phyloP scores from a whole-genome alignment of 2,888 invertebrate genomes.

The Cephalotes varians region DNA sequence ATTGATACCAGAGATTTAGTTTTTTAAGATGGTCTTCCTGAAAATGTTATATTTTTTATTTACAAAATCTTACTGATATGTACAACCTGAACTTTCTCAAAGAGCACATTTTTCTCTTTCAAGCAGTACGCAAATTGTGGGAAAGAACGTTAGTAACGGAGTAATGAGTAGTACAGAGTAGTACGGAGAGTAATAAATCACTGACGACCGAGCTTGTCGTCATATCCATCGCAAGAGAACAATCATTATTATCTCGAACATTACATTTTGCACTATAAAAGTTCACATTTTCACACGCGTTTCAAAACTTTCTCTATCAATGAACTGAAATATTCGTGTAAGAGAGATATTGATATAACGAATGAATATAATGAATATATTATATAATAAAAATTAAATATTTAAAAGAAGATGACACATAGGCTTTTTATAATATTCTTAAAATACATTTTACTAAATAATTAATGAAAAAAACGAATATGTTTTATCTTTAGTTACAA shows the following conservation, averaged over 20 bases:
- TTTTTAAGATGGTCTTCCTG: neutral
- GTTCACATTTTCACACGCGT: conserved; percentile 27
- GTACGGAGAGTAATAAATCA: conserved; percentile 37
- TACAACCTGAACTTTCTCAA: neutral
- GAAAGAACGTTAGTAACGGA: conserved; percentile 40
- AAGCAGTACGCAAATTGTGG: conserved; percentile 38
- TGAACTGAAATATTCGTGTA: neutral
- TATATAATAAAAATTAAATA: neutral
- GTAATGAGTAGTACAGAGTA: conserved; percentile 27
- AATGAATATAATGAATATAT: neutral
- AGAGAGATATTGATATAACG: neutral
- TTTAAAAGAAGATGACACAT: neutral
- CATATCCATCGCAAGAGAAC: conserved; percentile 25
- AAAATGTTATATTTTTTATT: neutral
- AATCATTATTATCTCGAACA: conserved; percentile 34
- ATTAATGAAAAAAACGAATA: neutral
- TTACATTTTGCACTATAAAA: conserved; percentile 30
- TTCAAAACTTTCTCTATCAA: conserved; percentile 33
- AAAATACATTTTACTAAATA: neutral
- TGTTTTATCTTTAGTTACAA: neutral
- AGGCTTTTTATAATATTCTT: neutral
- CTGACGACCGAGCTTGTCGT: conserved; percentile 35
- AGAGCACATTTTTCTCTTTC: conserved; percentile 1
- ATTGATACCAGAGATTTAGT: neutral
- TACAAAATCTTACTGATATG: neutral